Evolutionary conservation across 2,888 invertebrate genomes (phyloP), one percentile per base, ranked within the genome.

Genomic region (Punctoribates punctum): DNA sequence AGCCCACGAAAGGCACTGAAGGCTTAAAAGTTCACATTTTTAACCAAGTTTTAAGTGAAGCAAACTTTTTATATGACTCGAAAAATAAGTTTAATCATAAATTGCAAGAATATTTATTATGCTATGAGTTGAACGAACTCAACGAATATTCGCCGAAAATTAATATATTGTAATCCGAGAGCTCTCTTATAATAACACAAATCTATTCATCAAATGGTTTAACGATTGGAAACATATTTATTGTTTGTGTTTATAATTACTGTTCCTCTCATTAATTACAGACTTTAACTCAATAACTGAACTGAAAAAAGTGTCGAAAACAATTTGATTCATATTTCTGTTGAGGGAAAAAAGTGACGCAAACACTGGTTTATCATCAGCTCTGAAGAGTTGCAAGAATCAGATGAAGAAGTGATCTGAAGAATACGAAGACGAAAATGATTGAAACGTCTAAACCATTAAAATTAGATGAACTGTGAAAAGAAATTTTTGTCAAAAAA

Each of bases 381-480:
- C n/a, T 15, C 13, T 3, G 48, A 5, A 48, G 13, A 48, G 17
- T 15, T 48, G 48, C 2, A 2, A 17, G 2, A 48, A 48, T 48
- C 17, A 48, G 13, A 5, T 11, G 48, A 48, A 9, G 8, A 15
- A 13, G 3, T 48, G 15, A 48, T 48, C 48, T 3, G 15, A 11
- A 48, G 42, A 42, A 42, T 9, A 42, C 6, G 5, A 48, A 48
- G 48, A 17, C 5, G 48, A 48, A 48, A 9, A 17, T 48, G 48
- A 48, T 48, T n/a, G n/a, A n/a, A n/a, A n/a, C n/a, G n/a, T 17
- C 48, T 8, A 8, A 48, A 48, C 48, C 48, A 48, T 48, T 48
- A 48, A 17, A 48, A 15, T 54, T 54, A 54, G 54, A 54, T 54
- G 54, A 54, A 54, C 54, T 54, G 54, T 54, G 20, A 48, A 48